These are phyloP conservation scores for Coregonus clupeaformis DNA, from an alignment of 2,113 vertebrate genomes.

Conservation along the genomic window DNA sequence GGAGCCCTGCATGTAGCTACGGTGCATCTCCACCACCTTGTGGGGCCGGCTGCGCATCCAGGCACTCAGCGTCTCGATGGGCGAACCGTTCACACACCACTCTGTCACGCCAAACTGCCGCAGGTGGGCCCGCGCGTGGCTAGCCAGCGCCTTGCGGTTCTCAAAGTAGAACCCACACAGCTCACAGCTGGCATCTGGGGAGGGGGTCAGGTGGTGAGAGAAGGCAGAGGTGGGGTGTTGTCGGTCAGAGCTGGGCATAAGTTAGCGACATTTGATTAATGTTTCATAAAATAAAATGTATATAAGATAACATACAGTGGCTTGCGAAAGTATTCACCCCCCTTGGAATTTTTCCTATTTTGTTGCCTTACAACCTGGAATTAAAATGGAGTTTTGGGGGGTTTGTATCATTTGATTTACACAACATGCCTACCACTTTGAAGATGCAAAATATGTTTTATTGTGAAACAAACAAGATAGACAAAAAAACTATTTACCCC, in stretches of 20 bases:
- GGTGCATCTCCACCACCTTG: conserved; percentile 88
- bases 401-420: too few relatives aligned
- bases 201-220: not conserved
- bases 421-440: too few relatives aligned
- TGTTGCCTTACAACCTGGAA: too few relatives aligned
- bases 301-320: not conserved
- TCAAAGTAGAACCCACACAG: conserved; percentile 95
- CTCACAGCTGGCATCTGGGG: conserved; percentile 87
- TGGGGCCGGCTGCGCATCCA: conserved; percentile 94
- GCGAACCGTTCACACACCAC: conserved; percentile 96
- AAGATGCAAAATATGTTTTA: too few relatives aligned
- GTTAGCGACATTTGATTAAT: not conserved
- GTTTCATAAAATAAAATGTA: not conserved
- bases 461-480: too few relatives aligned
- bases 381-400: too few relatives aligned
- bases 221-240: not conserved
- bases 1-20: conserved; percentile 88
- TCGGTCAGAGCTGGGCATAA: not conserved
- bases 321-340: too few relatives aligned
- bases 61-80: conserved; percentile 96
- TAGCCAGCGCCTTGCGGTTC: conserved; percentile 93
- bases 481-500: too few relatives aligned
- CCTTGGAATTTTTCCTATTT: too few relatives aligned
- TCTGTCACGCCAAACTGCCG: conserved; percentile 96
- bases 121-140: conserved; percentile 91